Conservation (phyloP, 1,140 invertebrate genomes). For the Drosophila ananassae region DNA sequence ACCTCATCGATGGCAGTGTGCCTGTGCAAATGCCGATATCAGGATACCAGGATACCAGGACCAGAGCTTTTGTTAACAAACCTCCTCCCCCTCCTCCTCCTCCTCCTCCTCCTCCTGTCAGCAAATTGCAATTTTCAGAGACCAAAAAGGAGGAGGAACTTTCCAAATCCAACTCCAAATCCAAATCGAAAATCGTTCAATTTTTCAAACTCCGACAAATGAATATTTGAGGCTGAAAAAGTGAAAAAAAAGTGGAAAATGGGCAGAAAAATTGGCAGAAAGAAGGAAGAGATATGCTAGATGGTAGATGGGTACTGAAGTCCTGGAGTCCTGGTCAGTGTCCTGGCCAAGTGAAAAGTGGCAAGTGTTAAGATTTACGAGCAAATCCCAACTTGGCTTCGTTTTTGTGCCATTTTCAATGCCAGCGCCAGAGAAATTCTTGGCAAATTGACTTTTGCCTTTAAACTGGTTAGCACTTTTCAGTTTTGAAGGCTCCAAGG, state of each 20-base stretch:
- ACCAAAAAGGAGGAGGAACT: neutral
- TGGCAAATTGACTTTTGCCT: slow-evolving; percentile 73
- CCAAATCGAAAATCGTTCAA: slow-evolving; percentile 46
- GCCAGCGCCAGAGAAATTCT: slow-evolving; percentile 48
- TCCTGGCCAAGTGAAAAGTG: slow-evolving; percentile 25
- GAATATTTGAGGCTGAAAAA: slow-evolving; percentile 57
- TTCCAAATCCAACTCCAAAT: slow-evolving; percentile 9
- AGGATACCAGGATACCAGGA: neutral
- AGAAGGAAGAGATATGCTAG: too few species aligned
- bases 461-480: slow-evolving; percentile 29
- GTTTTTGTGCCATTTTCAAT: neutral
- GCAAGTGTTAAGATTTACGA: slow-evolving; percentile 49
- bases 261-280: neutral
- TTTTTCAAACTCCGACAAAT: slow-evolving; percentile 67
- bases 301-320: too few species aligned
- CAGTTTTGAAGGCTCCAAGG: too few species aligned
- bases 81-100: slow-evolving; percentile 15
- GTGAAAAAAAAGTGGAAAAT: slow-evolving; percentile 10
- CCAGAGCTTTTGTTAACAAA: slow-evolving; percentile 29
- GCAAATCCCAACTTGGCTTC: neutral
- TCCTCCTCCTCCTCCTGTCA: slow-evolving; percentile 27
- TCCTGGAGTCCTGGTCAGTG: slow-evolving; percentile 10
- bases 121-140: slow-evolving; percentile 33
- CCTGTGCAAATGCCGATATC: slow-evolving; percentile 63
- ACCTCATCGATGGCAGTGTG: slow-evolving; percentile 45